phyloP scores from a whole-genome alignment of 64 coral and sea anemone species.

The Montipora sp. region DNA sequence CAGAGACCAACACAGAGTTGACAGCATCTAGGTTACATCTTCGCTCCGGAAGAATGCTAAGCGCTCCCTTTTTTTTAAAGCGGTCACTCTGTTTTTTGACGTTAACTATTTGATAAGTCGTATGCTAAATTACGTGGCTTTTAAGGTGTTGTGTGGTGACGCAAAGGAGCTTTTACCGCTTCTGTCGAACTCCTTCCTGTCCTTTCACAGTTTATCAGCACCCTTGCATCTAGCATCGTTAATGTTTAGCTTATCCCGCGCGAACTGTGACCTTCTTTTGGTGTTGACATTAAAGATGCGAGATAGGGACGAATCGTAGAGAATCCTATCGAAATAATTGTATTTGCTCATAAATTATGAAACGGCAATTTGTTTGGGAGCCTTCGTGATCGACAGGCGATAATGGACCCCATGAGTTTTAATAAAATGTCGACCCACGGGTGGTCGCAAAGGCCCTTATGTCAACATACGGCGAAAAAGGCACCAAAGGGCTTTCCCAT shows the following conservation, averaged over 20 bases:
- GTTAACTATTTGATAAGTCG: constrained; percentile 79
- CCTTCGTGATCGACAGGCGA: constrained; percentile 98
- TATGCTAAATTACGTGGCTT: constrained; percentile 75
- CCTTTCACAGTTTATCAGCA: constrained; percentile 83
- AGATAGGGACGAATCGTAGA: constrained; percentile 91
- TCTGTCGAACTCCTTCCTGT: constrained; percentile 75
- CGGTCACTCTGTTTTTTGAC: constrained; percentile 70
- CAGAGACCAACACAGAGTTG: constrained; percentile 54
- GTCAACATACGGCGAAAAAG: constrained; percentile 92
- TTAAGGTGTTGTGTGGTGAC: constrained; percentile 63
- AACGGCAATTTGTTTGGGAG: constrained; percentile 98
- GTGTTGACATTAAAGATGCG: constrained; percentile 94
- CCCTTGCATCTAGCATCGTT: constrained; percentile 68
- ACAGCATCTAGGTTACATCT: constrained; percentile 86
- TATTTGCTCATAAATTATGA: constrained; percentile 99
- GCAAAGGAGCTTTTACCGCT: constrained; percentile 69
- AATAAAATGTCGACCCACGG: constrained; percentile 99
- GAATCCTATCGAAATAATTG: constrained; percentile 99
- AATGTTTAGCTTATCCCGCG: constrained; percentile 83
- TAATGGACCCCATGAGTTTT: constrained; percentile 99
- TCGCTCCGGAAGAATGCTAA: constrained; percentile 90
- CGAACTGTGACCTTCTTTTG: constrained; percentile 68
- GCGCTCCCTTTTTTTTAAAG: constrained; percentile 51
- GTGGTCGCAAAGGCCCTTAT: constrained; percentile 92
- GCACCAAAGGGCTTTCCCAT: constrained; percentile 75